Evolutionary conservation across 2,888 invertebrate genomes (phyloP).

Genomic region (Acanthopleura granulata): DNA sequence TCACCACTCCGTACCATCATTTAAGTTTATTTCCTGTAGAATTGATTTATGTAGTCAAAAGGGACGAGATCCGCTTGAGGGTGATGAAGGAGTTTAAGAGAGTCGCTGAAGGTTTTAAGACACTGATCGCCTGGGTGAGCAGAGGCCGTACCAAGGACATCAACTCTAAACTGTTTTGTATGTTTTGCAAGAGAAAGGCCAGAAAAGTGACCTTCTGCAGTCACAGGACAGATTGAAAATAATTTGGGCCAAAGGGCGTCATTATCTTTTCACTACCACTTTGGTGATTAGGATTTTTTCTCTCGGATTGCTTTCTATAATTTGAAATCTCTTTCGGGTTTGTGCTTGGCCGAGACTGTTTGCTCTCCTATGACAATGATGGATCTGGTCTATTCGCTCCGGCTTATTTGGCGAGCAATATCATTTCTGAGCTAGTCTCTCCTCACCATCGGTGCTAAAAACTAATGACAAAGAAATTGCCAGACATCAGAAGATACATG

Average conservation of each 20-base stretch:
- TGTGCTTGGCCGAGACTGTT: not conserved
- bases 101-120: not conserved
- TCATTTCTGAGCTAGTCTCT: not conserved
- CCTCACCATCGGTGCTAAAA: not conserved
- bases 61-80: not conserved
- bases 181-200: conserved; percentile 9
- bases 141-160: not conserved
- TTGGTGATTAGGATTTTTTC: not conserved
- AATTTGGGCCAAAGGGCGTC: not conserved
- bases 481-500: conserved; percentile 17
- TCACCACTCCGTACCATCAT: not conserved
- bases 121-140: not conserved
- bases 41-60: not conserved
- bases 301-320: conserved; percentile 2
- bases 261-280: conserved; percentile 16
- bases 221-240: not conserved
- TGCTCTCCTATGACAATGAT: conserved; percentile 1
- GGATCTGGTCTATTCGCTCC: not conserved
- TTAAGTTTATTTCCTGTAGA: not conserved
- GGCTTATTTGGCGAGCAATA: conserved; percentile 1
- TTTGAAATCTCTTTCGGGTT: not conserved
- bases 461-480: conserved; percentile 17
- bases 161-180: conserved; percentile 15
- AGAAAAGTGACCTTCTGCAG: not conserved
- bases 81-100: conserved; percentile 1